These are phyloP conservation scores for Omphaloscelis lunosa DNA, from an alignment of 2,888 invertebrate genomes.

Conservation along the genomic window DNA sequence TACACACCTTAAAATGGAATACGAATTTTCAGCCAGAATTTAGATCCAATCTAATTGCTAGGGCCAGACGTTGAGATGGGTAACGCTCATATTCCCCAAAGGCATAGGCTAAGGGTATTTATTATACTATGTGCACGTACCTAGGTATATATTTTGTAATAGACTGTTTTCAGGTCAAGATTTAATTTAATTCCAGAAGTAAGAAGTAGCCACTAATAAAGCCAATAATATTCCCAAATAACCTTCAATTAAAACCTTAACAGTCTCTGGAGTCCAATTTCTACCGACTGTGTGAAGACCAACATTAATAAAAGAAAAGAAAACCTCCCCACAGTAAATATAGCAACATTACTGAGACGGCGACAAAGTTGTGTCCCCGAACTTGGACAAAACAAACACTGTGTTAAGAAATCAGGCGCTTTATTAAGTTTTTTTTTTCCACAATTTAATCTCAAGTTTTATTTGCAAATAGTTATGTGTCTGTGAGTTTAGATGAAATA, in stretches of 20 bases:
- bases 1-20: slow-evolving; percentile 13
- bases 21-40: slow-evolving; percentile 38
- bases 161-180: neutral
- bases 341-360: slow-evolving; percentile 14
- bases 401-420: slow-evolving; percentile 38
- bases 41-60: slow-evolving; percentile 35
- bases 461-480: slow-evolving; percentile 49
- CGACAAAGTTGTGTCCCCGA: slow-evolving; percentile 20
- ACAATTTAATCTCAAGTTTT: slow-evolving; percentile 53
- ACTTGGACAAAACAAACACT: slow-evolving; percentile 57
- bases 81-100: slow-evolving; percentile 9
- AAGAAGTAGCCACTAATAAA: neutral
- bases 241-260: slow-evolving; percentile 1
- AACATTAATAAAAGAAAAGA: slow-evolving; percentile 38
- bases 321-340: slow-evolving; percentile 15
- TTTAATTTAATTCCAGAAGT: neutral
- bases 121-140: neutral
- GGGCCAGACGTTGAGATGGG: slow-evolving; percentile 43
- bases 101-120: neutral
- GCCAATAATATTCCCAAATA: slow-evolving; percentile 5
- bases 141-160: slow-evolving; percentile 2
- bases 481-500: slow-evolving; percentile 26
- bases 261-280: slow-evolving; percentile 32
- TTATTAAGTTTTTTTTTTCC: slow-evolving; percentile 56
- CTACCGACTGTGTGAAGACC: slow-evolving; percentile 9